Percentiles rank a stretch among this genome's conserved stretches.
Conservation (phyloP, 1,140 invertebrate genomes). For the Drosophila novamexicana region DNA sequence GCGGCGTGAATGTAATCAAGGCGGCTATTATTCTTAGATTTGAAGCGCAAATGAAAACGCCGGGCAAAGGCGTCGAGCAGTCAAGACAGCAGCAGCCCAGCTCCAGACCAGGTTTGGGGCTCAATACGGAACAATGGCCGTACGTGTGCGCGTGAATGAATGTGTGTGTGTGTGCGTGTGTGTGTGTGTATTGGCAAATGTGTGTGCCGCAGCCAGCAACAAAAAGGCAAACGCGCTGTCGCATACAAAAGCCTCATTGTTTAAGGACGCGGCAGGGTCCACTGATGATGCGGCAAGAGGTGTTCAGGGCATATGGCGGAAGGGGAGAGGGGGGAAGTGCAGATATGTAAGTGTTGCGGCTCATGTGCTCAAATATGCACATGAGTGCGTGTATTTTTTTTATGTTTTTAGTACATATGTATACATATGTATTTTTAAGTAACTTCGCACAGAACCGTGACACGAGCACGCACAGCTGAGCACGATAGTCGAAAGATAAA, state of each 20-base stretch:
- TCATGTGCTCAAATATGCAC: conserved; percentile 60
- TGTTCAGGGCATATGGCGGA: not conserved
- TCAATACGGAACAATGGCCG: conserved; percentile 71
- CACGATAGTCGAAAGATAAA: not conserved
- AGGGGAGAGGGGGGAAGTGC: not conserved
- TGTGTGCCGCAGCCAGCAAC: conserved; percentile 27
- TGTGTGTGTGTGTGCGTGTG: conserved; percentile 24
- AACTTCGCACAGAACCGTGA: conserved; percentile 42
- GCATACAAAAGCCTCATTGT: conserved; percentile 76
- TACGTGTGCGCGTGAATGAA: not conserved
- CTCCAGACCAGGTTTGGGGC: conserved; percentile 1
- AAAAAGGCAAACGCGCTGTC: conserved; percentile 66
- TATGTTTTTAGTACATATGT: not conserved
- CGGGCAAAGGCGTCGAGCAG: conserved; percentile 16
- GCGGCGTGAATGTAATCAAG: conserved; percentile 80
- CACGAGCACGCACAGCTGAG: not conserved
- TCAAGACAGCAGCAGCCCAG: conserved; percentile 22
- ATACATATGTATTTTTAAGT: conserved; percentile 51
- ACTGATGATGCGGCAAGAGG: conserved; percentile 31
- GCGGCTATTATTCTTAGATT: conserved; percentile 81
- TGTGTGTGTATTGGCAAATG: too few species aligned
- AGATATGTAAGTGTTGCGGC: conserved; percentile 47
- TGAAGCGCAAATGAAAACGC: conserved; percentile 77
- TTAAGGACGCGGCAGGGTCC: conserved; percentile 25
- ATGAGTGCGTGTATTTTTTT: conserved; percentile 4